Evolutionary conservation across 2,113 vertebrate genomes (phyloP), one percentile per base, ranked within the genome.

Genomic region (Tapirus terrestris): DNA sequence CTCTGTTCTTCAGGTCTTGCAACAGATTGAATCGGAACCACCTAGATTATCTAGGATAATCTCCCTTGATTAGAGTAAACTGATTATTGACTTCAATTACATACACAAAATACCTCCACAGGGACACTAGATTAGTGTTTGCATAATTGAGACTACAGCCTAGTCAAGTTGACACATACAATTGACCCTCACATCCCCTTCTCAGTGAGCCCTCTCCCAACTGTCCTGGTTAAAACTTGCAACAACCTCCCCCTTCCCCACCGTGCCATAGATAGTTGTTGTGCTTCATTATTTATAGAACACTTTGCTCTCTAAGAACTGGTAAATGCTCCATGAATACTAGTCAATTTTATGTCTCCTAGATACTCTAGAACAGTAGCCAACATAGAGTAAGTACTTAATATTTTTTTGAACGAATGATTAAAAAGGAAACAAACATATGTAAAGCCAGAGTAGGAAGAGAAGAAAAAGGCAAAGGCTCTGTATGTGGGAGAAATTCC

Each of bases 361-460:
- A 31, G 51, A 23, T 31, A 73, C 0, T 8, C 0, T 3, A 43
- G 11, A 53, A 73, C 4, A 39, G 16, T 25, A n/a, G 20, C 27
- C 5, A 4, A 14, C 31, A 51, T 33, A 25, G 3, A 51, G 25
- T 48, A n/a, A 21, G 67, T 51, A 81, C 21, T 45, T 25, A 23
- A 67, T 70, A 75, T 56, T 39, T 18, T 23, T 33, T 82, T n/a
- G 51, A 72, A 80, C 33, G 25, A 82, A 33, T 48, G 16, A 60
- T 75, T 75, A 5, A 14, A 67, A 58, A 67, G 20, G 1, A 60
- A 45, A 53, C 9, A 39, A 33, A 10, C 39, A 65, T 8, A 25
- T 36, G 61, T 6, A 51, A 83, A 85, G 8, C 25, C 33, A 53
- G 3, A 83, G 1, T 25, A 65, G 20, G 0, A 45, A 76, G 1